A percentile compares a stretch with the other conserved stretches of the same genome.
Conservation (phyloP, 1,140 invertebrate genomes). For the Diachasmimorpha longicaudata region DNA sequence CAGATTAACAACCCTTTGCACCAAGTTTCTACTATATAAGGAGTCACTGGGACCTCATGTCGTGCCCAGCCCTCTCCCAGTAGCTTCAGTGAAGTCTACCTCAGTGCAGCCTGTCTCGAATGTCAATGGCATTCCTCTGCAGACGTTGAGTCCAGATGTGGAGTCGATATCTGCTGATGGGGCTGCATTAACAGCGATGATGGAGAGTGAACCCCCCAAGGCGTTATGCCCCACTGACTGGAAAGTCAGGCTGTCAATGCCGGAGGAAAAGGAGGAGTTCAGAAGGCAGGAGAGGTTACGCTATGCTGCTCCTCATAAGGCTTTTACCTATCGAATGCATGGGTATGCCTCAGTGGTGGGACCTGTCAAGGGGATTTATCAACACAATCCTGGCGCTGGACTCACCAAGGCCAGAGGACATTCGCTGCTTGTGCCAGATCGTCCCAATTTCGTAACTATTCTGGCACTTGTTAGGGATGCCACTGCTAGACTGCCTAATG, state of each 20-base stretch:
- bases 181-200: constrained; percentile 37
- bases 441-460: constrained; percentile 92
- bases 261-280: constrained; percentile 80
- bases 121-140: constrained; percentile 17
- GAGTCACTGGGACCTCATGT: constrained; percentile 47
- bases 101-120: constrained; percentile 26
- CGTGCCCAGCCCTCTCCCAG: constrained; percentile 25
- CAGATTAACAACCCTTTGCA: constrained; percentile 74
- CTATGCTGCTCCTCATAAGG: constrained; percentile 84
- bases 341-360: constrained; percentile 88
- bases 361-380: constrained; percentile 87
- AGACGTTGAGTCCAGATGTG: constrained; percentile 38
- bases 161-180: constrained; percentile 46
- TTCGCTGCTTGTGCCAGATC: constrained; percentile 79
- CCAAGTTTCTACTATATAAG: constrained; percentile 53
- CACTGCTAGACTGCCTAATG: constrained; percentile 89
- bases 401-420: constrained; percentile 80
- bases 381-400: constrained; percentile 65
- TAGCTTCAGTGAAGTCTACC: constrained; percentile 19
- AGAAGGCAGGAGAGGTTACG: constrained; percentile 75
- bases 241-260: constrained; percentile 79
- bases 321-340: constrained; percentile 85
- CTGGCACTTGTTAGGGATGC: constrained; percentile 90
- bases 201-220: constrained; percentile 65
- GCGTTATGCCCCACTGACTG: constrained; percentile 75